These are phyloP conservation scores for Hemibagrus wyckioides DNA, from an alignment of 2,113 vertebrate species.

Conservation along the genomic window DNA sequence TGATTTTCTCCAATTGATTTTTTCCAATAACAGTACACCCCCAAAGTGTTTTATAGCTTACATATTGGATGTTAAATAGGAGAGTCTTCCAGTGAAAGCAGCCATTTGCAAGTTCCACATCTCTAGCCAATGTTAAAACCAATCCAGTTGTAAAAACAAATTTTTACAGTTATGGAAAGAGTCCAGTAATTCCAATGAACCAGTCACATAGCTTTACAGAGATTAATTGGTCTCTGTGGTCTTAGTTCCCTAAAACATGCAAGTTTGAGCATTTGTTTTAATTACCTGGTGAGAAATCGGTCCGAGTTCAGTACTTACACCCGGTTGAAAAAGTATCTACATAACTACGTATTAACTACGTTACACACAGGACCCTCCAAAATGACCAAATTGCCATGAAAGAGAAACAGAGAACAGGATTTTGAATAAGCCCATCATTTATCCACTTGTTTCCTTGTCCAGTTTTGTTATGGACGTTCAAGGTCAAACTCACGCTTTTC, in stretches of 20 bases:
- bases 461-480: not conserved
- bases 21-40: not conserved
- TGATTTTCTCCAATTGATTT: too few relatives aligned
- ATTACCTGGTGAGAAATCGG: not conserved
- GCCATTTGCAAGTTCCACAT: not conserved
- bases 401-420: not conserved
- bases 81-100: not conserved
- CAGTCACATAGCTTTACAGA: not conserved
- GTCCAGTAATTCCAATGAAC: not conserved
- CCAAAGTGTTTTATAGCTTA: not conserved
- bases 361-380: not conserved
- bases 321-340: not conserved
- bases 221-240: not conserved
- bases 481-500: slow-evolving; percentile 9
- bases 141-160: not conserved
- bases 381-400: not conserved
- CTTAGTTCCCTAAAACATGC: not conserved
- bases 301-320: not conserved
- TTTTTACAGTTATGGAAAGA: not conserved
- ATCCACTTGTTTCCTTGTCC: not conserved
- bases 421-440: not conserved
- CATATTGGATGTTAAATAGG: not conserved
- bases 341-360: not conserved
- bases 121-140: not conserved
- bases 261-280: not conserved